These are phyloP conservation scores for Pyrochroa serraticornis DNA, from an alignment of 2,888 invertebrate species.

Conservation along the genomic window DNA sequence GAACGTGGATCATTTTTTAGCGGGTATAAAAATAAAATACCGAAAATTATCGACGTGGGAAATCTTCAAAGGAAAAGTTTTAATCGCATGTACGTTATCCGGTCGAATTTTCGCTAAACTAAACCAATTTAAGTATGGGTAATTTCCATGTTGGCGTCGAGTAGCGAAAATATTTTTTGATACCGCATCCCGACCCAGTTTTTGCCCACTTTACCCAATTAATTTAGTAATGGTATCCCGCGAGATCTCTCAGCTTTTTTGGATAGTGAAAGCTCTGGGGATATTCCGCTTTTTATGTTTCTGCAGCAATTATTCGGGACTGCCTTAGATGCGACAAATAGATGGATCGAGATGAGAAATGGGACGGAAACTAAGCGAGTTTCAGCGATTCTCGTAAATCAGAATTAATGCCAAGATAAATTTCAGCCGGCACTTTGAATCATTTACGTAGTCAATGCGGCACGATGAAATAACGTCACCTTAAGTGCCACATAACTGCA, in stretches of 20 bases:
- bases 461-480: conserved; percentile 31
- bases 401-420: conserved; percentile 55
- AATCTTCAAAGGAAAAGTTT: conserved; percentile 13
- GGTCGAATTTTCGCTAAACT: conserved; percentile 5
- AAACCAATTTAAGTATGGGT: conserved; percentile 14
- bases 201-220: conserved; percentile 24
- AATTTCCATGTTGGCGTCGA: background rate
- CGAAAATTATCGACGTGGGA: conserved; percentile 1
- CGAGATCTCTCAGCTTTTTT: conserved; percentile 17
- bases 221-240: conserved; percentile 25
- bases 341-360: conserved; percentile 53
- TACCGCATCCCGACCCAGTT: conserved; percentile 4
- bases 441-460: conserved; percentile 40
- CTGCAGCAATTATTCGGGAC: conserved; percentile 34
- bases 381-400: conserved; percentile 53
- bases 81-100: conserved; percentile 6
- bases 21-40: background rate
- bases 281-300: conserved; percentile 29
- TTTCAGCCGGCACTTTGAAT: conserved; percentile 47
- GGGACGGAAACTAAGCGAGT: conserved; percentile 50
- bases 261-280: conserved; percentile 8
- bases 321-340: conserved; percentile 48
- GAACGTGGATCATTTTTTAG: background rate
- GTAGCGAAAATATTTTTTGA: conserved; percentile 13
- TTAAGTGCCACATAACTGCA: conserved; percentile 16